These are phyloP conservation scores for Chorisops tibialis DNA, from an alignment of 2,888 invertebrate species.

Conservation along the genomic window DNA sequence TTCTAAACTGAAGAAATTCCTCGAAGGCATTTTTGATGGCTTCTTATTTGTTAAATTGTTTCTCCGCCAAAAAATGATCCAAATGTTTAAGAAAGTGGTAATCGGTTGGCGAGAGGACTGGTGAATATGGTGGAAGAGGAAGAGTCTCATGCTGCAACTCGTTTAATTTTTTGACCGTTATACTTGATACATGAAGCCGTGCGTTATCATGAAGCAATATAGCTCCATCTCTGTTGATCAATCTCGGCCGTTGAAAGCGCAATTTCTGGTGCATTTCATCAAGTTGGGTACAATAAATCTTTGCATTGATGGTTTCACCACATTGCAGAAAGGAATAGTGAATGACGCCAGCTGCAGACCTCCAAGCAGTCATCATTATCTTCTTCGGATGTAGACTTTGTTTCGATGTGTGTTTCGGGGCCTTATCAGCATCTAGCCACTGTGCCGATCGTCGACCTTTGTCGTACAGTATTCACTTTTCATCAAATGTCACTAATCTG, in stretches of 20 bases:
- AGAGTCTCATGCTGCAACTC: neutral
- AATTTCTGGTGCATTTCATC: neutral
- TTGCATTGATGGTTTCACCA: neutral
- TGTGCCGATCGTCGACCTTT: neutral
- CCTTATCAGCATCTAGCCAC: neutral
- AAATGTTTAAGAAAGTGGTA: neutral
- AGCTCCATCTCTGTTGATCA: neutral
- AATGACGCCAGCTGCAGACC: neutral
- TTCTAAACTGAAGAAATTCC: too few species aligned
- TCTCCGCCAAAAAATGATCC: neutral
- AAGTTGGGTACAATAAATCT: neutral
- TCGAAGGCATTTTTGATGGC: too few species aligned
- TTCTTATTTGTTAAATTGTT: too few species aligned
- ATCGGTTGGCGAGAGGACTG: neutral
- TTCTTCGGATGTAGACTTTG: neutral
- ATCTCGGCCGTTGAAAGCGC: neutral
- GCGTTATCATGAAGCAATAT: neutral
- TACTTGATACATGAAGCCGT: neutral
- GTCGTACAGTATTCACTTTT: slow-evolving; percentile 1
- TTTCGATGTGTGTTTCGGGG: neutral
- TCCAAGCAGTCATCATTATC: neutral
- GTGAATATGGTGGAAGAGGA: neutral
- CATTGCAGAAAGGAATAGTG: neutral
- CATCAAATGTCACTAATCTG: neutral
- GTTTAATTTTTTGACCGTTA: neutral